Percentiles rank a stretch among this genome's conserved stretches.
These are phyloP conservation scores for Malacoraja senta DNA, from an alignment of 2,797 vertebrate species.

Conservation along the genomic window DNA sequence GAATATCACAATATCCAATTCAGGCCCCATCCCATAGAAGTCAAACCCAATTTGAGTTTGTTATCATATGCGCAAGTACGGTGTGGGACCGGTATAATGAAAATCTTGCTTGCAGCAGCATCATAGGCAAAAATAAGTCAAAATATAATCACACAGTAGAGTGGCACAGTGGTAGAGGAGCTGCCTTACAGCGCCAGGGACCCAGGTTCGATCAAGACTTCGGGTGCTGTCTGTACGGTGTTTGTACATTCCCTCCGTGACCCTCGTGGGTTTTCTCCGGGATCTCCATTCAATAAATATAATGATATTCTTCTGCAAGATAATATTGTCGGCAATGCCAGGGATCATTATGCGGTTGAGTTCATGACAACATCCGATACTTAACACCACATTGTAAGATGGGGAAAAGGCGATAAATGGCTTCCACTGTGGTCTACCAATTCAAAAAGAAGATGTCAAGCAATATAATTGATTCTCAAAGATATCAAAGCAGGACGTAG, in stretches of 20 bases:
- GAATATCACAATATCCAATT: not conserved
- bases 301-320: not conserved
- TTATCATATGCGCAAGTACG: no score
- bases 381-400: not conserved
- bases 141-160: no score
- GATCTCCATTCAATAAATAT: not conserved
- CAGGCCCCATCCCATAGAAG: not conserved
- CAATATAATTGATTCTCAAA: not conserved
- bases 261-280: no score
- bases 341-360: not conserved
- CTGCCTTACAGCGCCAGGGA: no score
- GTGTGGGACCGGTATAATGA: no score
- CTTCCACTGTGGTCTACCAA: not conserved
- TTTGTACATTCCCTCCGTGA: no score
- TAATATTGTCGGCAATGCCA: not conserved
- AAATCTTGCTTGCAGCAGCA: no score
- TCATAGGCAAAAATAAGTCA: no score
- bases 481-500: not conserved
- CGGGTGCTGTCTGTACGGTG: no score
- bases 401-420: not conserved
- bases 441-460: not conserved
- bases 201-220: no score
- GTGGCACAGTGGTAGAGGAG: no score
- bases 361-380: not conserved
- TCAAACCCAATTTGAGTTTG: no score